phyloP scores from a whole-genome alignment of 2,888 invertebrate species.

The Notodonta ziczac region DNA sequence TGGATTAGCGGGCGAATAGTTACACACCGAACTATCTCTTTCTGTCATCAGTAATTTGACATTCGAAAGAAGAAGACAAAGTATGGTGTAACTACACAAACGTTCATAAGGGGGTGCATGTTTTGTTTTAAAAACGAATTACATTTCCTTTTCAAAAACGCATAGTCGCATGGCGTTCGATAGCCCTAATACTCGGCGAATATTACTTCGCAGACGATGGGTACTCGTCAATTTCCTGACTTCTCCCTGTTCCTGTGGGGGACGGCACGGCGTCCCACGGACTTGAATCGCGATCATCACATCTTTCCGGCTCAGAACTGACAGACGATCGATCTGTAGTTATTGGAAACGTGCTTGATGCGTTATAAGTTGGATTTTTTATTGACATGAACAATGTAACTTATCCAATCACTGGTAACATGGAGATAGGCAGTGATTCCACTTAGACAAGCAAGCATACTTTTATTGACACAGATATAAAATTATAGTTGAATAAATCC shows the following conservation, averaged over 20 bases:
- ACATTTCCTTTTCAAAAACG: not conserved
- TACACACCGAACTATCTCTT: too few species aligned
- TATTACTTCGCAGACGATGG: constrained; percentile 16
- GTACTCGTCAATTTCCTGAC: constrained; percentile 39
- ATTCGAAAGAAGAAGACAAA: too few species aligned
- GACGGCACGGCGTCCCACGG: constrained; percentile 14
- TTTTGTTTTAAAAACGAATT: too few species aligned
- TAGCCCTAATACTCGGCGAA: not conserved
- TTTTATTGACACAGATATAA: not conserved
- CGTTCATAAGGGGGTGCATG: too few species aligned
- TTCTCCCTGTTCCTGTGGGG: constrained; percentile 23
- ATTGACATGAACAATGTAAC: not conserved
- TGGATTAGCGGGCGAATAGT: too few species aligned
- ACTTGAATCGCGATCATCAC: constrained; percentile 32
- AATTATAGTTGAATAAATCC: too few species aligned
- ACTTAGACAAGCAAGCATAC: not conserved
- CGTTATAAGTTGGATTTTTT: not conserved
- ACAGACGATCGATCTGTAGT: constrained; percentile 15
- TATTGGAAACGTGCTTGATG: not conserved
- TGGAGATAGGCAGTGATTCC: too few species aligned
- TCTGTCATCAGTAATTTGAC: too few species aligned
- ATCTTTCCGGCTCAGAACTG: constrained; percentile 15
- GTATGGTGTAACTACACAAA: too few species aligned
- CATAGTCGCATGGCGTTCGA: not conserved
- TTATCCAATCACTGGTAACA: too few species aligned